These are phyloP conservation scores for Smithornis capensis DNA, from an alignment of 2,113 vertebrate species.

Conservation along the genomic window DNA sequence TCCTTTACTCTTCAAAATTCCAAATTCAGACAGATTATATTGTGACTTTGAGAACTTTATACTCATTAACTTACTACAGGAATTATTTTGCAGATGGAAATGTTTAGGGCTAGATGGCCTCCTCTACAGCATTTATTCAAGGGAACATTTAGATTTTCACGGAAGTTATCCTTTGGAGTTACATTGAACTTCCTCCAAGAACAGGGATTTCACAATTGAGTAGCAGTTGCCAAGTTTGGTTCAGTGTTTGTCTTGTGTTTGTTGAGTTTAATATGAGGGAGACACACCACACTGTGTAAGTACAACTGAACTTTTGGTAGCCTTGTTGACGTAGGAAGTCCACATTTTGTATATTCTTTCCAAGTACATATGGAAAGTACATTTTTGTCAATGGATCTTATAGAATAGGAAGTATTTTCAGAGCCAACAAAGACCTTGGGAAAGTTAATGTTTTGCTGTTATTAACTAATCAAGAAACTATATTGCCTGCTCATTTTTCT, in stretches of 20 bases:
- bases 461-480: conserved; percentile 55
- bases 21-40: not conserved
- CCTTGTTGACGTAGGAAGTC: conserved; percentile 60
- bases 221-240: not conserved
- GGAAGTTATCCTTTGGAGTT: not conserved
- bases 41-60: not conserved
- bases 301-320: conserved; percentile 19
- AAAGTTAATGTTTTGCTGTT: conserved; percentile 69
- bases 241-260: not conserved
- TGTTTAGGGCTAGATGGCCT: not conserved
- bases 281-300: not conserved
- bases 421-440: conserved; percentile 62
- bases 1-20: not conserved
- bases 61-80: not conserved
- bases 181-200: not conserved
- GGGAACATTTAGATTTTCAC: not conserved
- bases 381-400: conserved; percentile 51
- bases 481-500: conserved; percentile 53
- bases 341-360: conserved; percentile 39
- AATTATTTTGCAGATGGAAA: not conserved
- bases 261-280: not conserved
- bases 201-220: not conserved
- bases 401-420: conserved; percentile 35
- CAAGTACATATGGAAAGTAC: conserved; percentile 43
- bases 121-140: not conserved